phyloP scores from a whole-genome alignment of 2,888 invertebrate genomes.

The Athrips mouffetella region DNA sequence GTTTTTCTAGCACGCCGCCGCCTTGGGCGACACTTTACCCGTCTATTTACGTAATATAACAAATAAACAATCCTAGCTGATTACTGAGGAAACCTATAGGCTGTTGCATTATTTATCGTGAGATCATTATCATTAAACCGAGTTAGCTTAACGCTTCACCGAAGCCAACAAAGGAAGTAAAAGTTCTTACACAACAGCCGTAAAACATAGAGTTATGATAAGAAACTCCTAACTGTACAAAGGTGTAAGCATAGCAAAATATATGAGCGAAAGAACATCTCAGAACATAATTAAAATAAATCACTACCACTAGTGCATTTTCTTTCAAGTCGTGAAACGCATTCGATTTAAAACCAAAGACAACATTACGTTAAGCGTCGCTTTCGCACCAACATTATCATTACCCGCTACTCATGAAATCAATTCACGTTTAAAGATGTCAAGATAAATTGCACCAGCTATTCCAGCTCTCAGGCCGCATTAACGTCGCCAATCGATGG shows the following conservation, averaged over 20 bases:
- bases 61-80: slow-evolving; percentile 11
- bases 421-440: neutral
- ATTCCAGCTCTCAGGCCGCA: slow-evolving; percentile 3
- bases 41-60: slow-evolving; percentile 9
- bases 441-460: slow-evolving; percentile 3
- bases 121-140: slow-evolving; percentile 40
- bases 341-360: neutral
- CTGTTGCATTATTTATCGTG: slow-evolving; percentile 37
- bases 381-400: neutral
- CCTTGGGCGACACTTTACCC: slow-evolving; percentile 5
- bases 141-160: slow-evolving; percentile 41
- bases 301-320: too few species aligned
- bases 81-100: slow-evolving; percentile 11
- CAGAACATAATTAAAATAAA: neutral
- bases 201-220: slow-evolving; percentile 17
- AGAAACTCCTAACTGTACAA: neutral
- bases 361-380: neutral
- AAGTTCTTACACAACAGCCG: slow-evolving; percentile 33
- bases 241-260: neutral
- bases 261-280: neutral
- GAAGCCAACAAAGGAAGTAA: slow-evolving; percentile 38
- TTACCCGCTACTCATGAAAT: neutral
- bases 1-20: slow-evolving; percentile 1
- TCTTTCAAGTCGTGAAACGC: neutral
- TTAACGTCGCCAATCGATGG: slow-evolving; percentile 1